A percentile compares a stretch with the other conserved stretches of the same genome.
phyloP scores from a whole-genome alignment of 2,888 invertebrate species.

The Hemaris fuciformis region DNA sequence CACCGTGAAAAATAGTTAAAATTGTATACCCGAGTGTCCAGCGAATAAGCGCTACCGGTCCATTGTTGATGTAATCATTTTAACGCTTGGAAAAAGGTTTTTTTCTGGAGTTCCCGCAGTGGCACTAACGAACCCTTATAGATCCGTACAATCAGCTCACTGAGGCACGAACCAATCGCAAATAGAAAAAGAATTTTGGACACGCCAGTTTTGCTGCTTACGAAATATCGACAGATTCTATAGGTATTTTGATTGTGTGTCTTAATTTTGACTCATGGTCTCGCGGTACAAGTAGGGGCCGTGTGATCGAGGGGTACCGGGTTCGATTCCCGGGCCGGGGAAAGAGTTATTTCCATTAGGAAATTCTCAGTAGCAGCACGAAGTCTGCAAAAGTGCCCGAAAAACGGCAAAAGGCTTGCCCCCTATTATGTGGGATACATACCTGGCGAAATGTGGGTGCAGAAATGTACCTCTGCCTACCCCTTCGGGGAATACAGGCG shows the following conservation, averaged over 20 bases:
- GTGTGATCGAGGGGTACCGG: too few species aligned
- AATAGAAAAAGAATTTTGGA: background rate
- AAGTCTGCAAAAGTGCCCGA: too few species aligned
- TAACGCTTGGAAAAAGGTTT: constrained; percentile 22
- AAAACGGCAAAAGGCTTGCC: too few species aligned
- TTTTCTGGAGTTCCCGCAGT: background rate
- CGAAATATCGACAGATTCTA: background rate
- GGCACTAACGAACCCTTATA: constrained; percentile 6
- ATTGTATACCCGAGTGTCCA: constrained; percentile 11
- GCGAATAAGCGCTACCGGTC: constrained; percentile 1
- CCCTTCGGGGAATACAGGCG: too few species aligned
- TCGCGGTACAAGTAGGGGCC: too few species aligned
- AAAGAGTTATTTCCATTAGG: too few species aligned
- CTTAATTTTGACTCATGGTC: too few species aligned
- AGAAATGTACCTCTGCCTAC: too few species aligned
- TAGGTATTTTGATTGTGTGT: background rate
- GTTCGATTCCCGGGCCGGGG: too few species aligned
- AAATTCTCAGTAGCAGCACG: too few species aligned
- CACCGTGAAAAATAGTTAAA: constrained; percentile 12
- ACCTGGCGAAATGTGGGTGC: too few species aligned
- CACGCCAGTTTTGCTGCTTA: background rate
- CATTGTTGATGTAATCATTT: constrained; percentile 33
- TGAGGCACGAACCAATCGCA: background rate
- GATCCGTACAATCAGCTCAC: background rate
- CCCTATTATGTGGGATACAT: too few species aligned